phyloP scores from a whole-genome alignment of 2,888 invertebrate species.

The Melitaea athalia region DNA sequence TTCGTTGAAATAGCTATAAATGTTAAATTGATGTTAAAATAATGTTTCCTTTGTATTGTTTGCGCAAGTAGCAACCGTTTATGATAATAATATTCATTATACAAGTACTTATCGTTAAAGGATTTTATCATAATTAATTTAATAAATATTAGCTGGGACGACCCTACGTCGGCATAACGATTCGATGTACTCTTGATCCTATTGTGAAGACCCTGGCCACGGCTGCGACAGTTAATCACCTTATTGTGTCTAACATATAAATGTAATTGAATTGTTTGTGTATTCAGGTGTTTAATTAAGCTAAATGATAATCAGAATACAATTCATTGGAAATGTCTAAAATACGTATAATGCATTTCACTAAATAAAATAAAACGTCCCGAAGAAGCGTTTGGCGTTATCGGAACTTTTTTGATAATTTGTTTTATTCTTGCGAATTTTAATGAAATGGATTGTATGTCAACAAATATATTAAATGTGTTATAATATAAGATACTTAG shows the following conservation, averaged over 20 bases:
- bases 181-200: neutral
- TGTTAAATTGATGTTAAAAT: constrained; percentile 2
- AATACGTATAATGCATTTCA: neutral
- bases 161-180: constrained; percentile 8
- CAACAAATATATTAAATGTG: constrained; percentile 1
- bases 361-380: neutral
- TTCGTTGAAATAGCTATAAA: neutral
- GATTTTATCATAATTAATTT: constrained; percentile 6
- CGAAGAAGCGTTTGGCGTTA: neutral
- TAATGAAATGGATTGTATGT: neutral
- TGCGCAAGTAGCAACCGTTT: neutral
- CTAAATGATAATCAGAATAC: constrained; percentile 7
- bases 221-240: neutral
- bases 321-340: neutral
- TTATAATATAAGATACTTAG: constrained; percentile 9
- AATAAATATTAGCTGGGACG: constrained; percentile 14
- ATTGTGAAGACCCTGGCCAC: neutral
- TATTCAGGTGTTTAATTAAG: constrained; percentile 2
- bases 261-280: constrained; percentile 3
- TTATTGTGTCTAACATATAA: neutral
- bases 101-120: neutral
- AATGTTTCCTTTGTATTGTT: constrained; percentile 13
- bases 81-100: neutral
- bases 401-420: neutral
- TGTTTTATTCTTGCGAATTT: neutral